A percentile compares a stretch with the other conserved stretches of the same genome.
Evolutionary conservation across 2,797 vertebrate species (phyloP).

Genomic region (Amphiprion clarkii): DNA sequence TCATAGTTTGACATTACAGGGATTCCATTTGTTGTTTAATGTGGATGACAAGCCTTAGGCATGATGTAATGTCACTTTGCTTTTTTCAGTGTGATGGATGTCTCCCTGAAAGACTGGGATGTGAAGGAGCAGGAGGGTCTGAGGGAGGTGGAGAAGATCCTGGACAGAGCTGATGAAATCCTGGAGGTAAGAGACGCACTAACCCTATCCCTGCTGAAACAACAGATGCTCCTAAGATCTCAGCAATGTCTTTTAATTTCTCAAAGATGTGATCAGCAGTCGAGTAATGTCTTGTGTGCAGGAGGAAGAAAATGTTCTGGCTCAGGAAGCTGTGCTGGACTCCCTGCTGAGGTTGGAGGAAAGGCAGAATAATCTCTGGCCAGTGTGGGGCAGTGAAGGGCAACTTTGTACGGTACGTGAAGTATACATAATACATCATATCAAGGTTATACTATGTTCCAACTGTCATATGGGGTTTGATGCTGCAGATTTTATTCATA

Average conservation of each 20-base stretch:
- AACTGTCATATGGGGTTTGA: too few species aligned
- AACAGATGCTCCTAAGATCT: too few species aligned
- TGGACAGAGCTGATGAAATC: slow-evolving; percentile 75
- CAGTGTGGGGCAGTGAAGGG: slow-evolving; percentile 56
- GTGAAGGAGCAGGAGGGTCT: slow-evolving; percentile 80
- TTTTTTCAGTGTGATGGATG: slow-evolving; percentile 24
- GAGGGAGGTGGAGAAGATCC: slow-evolving; percentile 75
- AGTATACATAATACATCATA: background rate
- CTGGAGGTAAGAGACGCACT: slow-evolving; percentile 66
- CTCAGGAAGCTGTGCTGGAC: slow-evolving; percentile 80
- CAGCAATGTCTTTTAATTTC: background rate
- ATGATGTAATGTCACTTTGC: background rate
- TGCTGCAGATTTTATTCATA: rapidly evolving
- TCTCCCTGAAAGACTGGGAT: slow-evolving; percentile 77
- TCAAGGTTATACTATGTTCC: background rate
- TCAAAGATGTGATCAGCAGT: background rate
- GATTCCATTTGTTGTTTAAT: background rate
- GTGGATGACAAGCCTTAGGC: background rate
- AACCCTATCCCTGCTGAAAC: too few species aligned
- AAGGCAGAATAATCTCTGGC: slow-evolving; percentile 52
- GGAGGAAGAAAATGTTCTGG: slow-evolving; percentile 84
- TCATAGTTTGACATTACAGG: too few species aligned
- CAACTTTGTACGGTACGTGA: slow-evolving; percentile 58
- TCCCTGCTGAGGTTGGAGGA: slow-evolving; percentile 70
- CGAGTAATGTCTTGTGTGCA: slow-evolving; percentile 29